phyloP scores from a whole-genome alignment of 2,797 vertebrate species.

The Paratrypauchen microcephalus region DNA sequence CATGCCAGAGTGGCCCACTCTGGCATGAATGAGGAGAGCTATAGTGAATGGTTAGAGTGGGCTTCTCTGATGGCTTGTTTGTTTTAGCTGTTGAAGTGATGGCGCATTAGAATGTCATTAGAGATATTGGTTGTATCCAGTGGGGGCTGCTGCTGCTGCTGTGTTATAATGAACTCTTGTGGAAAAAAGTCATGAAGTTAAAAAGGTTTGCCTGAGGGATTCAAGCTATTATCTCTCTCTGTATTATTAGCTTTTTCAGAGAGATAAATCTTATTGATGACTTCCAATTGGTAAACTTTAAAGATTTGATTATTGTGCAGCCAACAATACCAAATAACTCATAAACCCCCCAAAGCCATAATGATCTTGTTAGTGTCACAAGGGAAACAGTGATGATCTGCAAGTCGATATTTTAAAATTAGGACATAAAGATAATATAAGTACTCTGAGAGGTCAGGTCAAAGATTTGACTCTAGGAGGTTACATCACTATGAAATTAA shows the following conservation, averaged over 20 bases:
- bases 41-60: constrained; percentile 32
- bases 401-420: constrained; percentile 5
- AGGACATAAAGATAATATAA: neutral
- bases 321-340: constrained; percentile 3
- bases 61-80: constrained; percentile 45
- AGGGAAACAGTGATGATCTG: neutral
- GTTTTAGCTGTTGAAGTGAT: constrained; percentile 43
- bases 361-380: constrained; percentile 8
- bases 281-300: constrained; percentile 33
- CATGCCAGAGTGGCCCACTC: constrained; percentile 12
- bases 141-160: constrained; percentile 25
- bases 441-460: neutral
- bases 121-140: constrained; percentile 50
- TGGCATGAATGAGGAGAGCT: constrained; percentile 19
- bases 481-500: neutral
- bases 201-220: constrained; percentile 42
- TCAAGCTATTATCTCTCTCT: constrained; percentile 33
- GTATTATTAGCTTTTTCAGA: constrained; percentile 34
- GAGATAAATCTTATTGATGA: constrained; percentile 31
- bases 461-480: neutral
- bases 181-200: constrained; percentile 54
- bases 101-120: constrained; percentile 57
- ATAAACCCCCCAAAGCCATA: neutral
- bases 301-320: constrained; percentile 21
- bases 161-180: constrained; percentile 52